phyloP scores from a whole-genome alignment of 2,797 vertebrate species.

The Coranthus polyacanthus region DNA sequence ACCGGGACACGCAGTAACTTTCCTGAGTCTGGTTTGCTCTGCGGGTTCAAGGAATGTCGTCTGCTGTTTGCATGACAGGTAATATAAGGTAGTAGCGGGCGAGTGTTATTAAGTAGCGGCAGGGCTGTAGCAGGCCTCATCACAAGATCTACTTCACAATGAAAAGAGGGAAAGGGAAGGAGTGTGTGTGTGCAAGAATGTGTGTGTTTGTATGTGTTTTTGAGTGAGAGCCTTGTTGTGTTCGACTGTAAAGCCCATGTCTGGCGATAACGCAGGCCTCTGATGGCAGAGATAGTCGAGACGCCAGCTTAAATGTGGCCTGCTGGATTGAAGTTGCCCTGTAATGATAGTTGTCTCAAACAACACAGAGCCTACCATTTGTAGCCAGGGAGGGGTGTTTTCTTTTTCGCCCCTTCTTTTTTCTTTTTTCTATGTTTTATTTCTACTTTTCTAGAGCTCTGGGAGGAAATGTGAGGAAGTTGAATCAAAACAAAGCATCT shows the following conservation, averaged over 20 bases:
- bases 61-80: slow-evolving; percentile 20
- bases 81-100: neutral
- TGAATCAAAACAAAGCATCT: slow-evolving; percentile 61
- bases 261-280: slow-evolving; percentile 81
- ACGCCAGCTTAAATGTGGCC: slow-evolving; percentile 84
- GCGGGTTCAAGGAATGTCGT: slow-evolving; percentile 39
- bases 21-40: slow-evolving; percentile 38
- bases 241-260: slow-evolving; percentile 71
- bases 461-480: slow-evolving; percentile 44
- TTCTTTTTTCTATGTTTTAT: slow-evolving; percentile 24
- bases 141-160: slow-evolving; percentile 54
- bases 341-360: slow-evolving; percentile 85
- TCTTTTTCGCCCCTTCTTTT: neutral
- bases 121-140: slow-evolving; percentile 29
- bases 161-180: slow-evolving; percentile 42
- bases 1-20: slow-evolving; percentile 42
- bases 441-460: slow-evolving; percentile 13
- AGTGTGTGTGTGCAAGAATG: slow-evolving; percentile 34
- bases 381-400: slow-evolving; percentile 46
- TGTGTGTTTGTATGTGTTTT: slow-evolving; percentile 51
- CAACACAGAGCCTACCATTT: slow-evolving; percentile 78
- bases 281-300: slow-evolving; percentile 84
- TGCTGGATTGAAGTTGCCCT: slow-evolving; percentile 82
- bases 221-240: slow-evolving; percentile 56
- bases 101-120: neutral